Evolutionary conservation across 2,113 vertebrate species (phyloP), one percentile per base, ranked within the genome.

Genomic region (Protobothrops mucrosquamatus): DNA sequence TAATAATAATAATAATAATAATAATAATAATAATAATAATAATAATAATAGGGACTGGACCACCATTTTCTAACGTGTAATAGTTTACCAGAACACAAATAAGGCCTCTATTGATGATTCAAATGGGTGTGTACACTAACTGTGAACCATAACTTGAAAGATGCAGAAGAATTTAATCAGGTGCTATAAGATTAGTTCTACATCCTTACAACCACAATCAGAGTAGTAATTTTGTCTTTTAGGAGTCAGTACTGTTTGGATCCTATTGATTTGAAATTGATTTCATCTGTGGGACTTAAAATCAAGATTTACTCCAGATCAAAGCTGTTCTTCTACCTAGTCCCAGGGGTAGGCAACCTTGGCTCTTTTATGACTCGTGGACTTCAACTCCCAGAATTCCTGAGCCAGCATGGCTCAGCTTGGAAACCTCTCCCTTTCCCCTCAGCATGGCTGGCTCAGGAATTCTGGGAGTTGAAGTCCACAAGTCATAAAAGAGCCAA

Each of bases 61-160:
- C 3, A 4, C 43, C 43, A 46, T 46, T 46, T 46, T 46, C 43
- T 46, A 46, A 46, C 3, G 43, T 46, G 43, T 46, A 39, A 39
- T 39, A 39, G 39, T 46, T 88, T 94, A 89, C 22, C 88, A 85
- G 12, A 7, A 94, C 22, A 29, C 24, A 29, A 56, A 43, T 57
- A 3, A 93, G 43, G 88, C 0, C 0, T 23, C 20, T 52, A 0
- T 2, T 86, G 3, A 1, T 52, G 23, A 86, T 55, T 39, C 64
- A 43, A 89, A 23, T 2, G 81, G 18, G 2, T 24, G 4, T 4
- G 18, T 52, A 1, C 0, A 22, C 4, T 0, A 7, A 34, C 20
- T 90, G 29, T n/a, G 1, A 39, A 46, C 57, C n/a, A 93, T 26
- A 43, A 88, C 23, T 15, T 39, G 43, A 5, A 88, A 26, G 10